Evolutionary conservation across 2,797 vertebrate genomes (phyloP), one percentile per base, ranked within the genome.

Genomic region (Xenentodon cancila): DNA sequence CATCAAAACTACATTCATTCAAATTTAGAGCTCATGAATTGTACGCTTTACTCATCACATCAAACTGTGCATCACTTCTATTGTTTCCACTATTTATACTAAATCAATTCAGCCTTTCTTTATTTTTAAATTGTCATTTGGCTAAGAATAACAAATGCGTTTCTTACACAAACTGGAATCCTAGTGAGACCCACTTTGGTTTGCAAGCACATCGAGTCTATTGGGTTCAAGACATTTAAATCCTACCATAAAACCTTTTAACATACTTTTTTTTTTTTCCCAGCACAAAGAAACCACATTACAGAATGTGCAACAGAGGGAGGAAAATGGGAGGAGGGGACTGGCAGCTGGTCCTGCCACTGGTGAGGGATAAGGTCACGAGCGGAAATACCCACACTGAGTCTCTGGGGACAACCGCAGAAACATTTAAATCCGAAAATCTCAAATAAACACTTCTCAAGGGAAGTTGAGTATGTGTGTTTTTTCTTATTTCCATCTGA

Each of bases 401-500:
- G 53, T 79, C 86, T 81, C 78, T 6, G 5, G 53, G 76, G 88
- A 82, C 44, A 47, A 79, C 60, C 16, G 40, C 52, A 77, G 73
- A 87, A 88, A 84, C 84, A 86, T 86, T 84, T 64, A 88, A 87
- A 90, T 89, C 82, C 77, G 83, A 66, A 90, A 86, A 88, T 84
- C 86, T 89, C 80, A 84, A 89, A 84, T 81, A 90, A 90, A 91
- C 82, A 81, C 64, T 79, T 84, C 80, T 82, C 80, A 25, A 48
- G 75, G 77, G 89, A 64, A 77, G 72, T 40, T 21, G 19, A 65
- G 42, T 22, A 1, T 42, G 52, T 60, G 69, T 51, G 45, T 22
- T 51, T 47, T 22, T 48, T 43, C 15, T 8, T 32, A 6, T 22
- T 71, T 60, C 59, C 64, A 74, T 77, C 79, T 81, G 80, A 84